A percentile compares a stretch with the other conserved stretches of the same genome.
Conservation (phyloP, 2,113 vertebrate species). For the Embiotoca jacksoni region DNA sequence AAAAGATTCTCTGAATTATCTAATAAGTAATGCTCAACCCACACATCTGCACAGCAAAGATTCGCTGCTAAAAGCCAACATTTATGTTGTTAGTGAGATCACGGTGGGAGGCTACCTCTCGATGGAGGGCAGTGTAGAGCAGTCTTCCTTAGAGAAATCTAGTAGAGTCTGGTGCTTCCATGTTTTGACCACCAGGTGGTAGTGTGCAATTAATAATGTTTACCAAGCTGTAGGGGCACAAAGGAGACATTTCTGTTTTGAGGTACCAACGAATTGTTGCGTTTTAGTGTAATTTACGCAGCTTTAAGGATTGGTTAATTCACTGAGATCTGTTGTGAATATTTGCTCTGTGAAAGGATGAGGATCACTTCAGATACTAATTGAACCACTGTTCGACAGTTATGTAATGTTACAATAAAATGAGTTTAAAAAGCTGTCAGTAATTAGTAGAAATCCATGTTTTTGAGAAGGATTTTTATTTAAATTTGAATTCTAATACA, state of each 20-base stretch:
- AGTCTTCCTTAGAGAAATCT: not conserved
- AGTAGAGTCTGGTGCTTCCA: slow-evolving; percentile 15
- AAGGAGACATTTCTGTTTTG: not conserved
- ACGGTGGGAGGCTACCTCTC: not conserved
- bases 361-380: not conserved
- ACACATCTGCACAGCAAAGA: not conserved
- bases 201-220: slow-evolving; percentile 35
- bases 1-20: too few relatives aligned
- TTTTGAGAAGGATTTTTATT: too few relatives aligned
- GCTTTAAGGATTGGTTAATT: not conserved
- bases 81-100: not conserved
- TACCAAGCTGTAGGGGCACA: not conserved
- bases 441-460: not conserved
- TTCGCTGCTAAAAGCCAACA: not conserved
- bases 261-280: not conserved
- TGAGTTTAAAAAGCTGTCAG: not conserved
- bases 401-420: not conserved
- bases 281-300: slow-evolving; percentile 12
- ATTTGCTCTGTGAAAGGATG: not conserved
- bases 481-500: not conserved
- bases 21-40: too few relatives aligned
- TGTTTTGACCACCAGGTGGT: slow-evolving; percentile 60
- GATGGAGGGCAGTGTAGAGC: not conserved
- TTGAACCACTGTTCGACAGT: not conserved
- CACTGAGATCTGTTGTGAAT: not conserved